Evolutionary conservation across 1,140 invertebrate species (phyloP).

Genomic region (Cotesia vestalis): DNA sequence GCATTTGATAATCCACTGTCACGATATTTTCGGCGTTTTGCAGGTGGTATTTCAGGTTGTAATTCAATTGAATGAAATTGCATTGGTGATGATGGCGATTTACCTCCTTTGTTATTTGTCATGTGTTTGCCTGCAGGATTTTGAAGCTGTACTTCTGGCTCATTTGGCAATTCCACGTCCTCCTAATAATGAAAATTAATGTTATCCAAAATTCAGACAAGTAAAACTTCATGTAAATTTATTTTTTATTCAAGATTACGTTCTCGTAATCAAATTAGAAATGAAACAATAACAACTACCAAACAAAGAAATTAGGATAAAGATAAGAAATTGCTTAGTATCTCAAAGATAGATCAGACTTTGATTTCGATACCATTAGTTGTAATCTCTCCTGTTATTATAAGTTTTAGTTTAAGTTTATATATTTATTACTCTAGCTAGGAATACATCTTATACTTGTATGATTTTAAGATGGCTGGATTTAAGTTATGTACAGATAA

Average conservation of each 20-base stretch:
- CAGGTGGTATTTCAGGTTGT: constrained; percentile 57
- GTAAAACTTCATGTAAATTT: too few species aligned
- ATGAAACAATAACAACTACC: not conserved
- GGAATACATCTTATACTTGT: too few species aligned
- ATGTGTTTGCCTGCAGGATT: constrained; percentile 58
- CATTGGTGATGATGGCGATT: constrained; percentile 58
- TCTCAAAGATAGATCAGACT: too few species aligned
- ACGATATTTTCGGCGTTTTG: constrained; percentile 61
- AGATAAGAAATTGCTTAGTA: too few species aligned
- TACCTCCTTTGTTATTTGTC: constrained; percentile 58
- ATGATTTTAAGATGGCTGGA: too few species aligned
- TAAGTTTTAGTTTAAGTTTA: too few species aligned
- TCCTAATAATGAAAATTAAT: constrained; percentile 49
- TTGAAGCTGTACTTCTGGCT: constrained; percentile 64
- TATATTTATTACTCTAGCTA: too few species aligned
- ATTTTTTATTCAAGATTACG: too few species aligned
- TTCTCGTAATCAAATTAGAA: constrained; percentile 6
- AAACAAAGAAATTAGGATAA: too few species aligned
- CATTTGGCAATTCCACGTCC: constrained; percentile 63
- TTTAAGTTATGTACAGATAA: too few species aligned
- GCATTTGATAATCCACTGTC: constrained; percentile 55
- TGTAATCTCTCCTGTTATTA: too few species aligned
- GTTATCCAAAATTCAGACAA: not conserved
- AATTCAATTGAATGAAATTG: constrained; percentile 57
- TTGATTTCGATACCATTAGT: too few species aligned